Conservation (phyloP, 2,797 vertebrate genomes). For the Vultur gryphus region DNA sequence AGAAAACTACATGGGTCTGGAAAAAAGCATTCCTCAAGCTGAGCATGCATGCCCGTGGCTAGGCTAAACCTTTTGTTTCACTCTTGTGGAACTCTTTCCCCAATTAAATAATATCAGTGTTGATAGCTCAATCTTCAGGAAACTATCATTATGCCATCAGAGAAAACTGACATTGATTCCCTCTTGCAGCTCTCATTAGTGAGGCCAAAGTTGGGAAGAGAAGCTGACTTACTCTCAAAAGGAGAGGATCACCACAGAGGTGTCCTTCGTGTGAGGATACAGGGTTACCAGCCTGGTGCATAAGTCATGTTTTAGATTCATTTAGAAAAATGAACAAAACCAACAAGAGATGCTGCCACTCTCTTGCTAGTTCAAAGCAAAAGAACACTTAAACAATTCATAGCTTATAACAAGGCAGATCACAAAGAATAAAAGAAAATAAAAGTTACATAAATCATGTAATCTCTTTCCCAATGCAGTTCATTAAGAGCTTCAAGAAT, state of each 20-base stretch:
- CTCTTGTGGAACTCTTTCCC: background rate
- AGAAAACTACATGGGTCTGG: background rate
- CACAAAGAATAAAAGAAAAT: conserved; percentile 65
- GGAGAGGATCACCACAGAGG: background rate
- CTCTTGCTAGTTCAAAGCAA: conserved; percentile 61
- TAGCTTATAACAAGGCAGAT: conserved; percentile 53
- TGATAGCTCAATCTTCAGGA: background rate
- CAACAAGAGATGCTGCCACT: conserved; percentile 19
- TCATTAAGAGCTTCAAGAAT: conserved; percentile 54
- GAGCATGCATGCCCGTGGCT: background rate
- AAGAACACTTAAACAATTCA: conserved; percentile 59
- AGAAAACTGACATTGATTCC: background rate
- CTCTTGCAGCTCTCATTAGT: background rate
- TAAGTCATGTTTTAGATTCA: background rate
- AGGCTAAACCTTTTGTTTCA: background rate
- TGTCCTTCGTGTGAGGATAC: background rate
- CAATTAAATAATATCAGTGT: background rate
- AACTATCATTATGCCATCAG: background rate
- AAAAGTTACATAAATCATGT: conserved; percentile 59
- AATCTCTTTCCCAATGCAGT: conserved; percentile 44
- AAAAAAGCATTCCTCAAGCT: background rate
- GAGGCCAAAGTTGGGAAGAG: background rate
- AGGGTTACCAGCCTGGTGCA: background rate
- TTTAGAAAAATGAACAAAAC: conserved; percentile 1
- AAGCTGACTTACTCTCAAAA: background rate